phyloP scores from a whole-genome alignment of 1,140 invertebrate species.

The Colletes gigas region DNA sequence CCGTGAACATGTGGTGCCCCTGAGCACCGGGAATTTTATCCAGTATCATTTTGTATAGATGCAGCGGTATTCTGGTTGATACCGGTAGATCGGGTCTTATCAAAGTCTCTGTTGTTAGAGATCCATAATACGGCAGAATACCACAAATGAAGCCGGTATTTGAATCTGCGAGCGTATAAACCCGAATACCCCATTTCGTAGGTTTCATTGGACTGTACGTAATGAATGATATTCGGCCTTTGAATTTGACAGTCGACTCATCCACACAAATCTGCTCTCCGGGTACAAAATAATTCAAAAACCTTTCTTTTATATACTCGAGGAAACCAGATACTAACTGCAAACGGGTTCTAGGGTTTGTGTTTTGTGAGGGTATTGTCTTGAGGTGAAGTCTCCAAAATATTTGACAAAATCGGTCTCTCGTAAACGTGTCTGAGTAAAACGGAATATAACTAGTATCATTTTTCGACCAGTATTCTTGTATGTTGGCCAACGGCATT shows the following conservation, averaged over 20 bases:
- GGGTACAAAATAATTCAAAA: no score
- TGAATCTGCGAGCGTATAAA: background rate
- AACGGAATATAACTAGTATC: slow-evolving; percentile 24
- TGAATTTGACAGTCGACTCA: no score
- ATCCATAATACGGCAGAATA: background rate
- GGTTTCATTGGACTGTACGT: background rate
- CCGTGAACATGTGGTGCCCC: slow-evolving; percentile 43
- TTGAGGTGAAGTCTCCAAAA: slow-evolving; percentile 32
- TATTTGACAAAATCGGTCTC: background rate
- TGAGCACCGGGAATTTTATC: slow-evolving; percentile 2
- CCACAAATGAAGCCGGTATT: background rate
- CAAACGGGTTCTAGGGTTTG: no score
- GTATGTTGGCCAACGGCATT: slow-evolving; percentile 33
- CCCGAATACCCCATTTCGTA: background rate
- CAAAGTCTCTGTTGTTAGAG: no score
- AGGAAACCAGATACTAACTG: no score
- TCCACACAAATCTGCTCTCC: no score
- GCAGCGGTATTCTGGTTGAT: slow-evolving; percentile 10
- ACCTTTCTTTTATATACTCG: no score
- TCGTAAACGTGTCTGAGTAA: slow-evolving; percentile 14
- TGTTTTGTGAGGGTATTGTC: no score
- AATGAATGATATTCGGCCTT: no score
- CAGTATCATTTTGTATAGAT: slow-evolving; percentile 1
- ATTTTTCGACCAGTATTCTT: slow-evolving; percentile 29
- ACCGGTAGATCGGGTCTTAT: slow-evolving; percentile 9